These are phyloP conservation scores for Meghimatium bilineatum DNA, from an alignment of 2,888 invertebrate genomes.

Conservation along the genomic window DNA sequence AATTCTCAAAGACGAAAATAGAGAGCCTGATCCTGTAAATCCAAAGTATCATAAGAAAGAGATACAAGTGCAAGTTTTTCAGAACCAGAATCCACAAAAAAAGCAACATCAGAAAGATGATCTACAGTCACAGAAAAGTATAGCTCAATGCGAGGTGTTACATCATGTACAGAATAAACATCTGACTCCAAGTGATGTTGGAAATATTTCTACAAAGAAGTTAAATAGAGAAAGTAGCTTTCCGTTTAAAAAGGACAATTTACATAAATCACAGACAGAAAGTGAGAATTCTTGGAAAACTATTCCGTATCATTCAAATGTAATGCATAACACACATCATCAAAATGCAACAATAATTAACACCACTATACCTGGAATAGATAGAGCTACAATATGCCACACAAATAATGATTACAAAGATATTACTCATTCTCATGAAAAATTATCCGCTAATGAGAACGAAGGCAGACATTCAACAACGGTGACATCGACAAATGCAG, in stretches of 20 bases:
- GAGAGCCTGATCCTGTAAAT: background rate
- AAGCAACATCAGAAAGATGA: background rate
- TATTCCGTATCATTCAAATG: background rate
- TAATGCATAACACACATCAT: too few species aligned
- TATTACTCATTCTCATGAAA: background rate
- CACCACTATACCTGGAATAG: background rate
- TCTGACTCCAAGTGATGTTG: background rate
- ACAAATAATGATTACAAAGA: too few species aligned
- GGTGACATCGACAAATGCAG: background rate
- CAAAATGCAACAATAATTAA: background rate
- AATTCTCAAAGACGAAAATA: background rate
- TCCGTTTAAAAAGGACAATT: background rate
- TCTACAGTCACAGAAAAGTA: background rate
- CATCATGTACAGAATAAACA: background rate
- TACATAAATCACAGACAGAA: background rate
- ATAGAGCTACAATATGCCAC: background rate
- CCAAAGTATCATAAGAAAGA: slow-evolving; percentile 6
- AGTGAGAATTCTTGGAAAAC: background rate
- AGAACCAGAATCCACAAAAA: background rate
- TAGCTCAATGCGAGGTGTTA: too few species aligned
- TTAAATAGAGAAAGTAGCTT: background rate
- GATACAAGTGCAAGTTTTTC: background rate
- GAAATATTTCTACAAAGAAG: background rate
- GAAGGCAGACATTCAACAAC: background rate
- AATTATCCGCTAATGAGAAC: background rate